Conservation (phyloP, 2,888 invertebrate genomes). For the Leucozona laternaria region DNA sequence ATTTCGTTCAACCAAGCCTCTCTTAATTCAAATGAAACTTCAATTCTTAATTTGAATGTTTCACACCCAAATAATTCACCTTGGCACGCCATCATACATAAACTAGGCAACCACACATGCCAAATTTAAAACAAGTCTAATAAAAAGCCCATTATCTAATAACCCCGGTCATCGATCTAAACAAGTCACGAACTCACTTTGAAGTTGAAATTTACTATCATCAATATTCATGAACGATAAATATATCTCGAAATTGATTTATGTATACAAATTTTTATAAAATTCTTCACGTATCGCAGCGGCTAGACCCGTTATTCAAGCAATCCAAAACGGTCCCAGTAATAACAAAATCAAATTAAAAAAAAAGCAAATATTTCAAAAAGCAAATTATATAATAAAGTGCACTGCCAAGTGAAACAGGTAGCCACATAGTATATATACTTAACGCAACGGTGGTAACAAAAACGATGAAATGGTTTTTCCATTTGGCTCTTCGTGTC, state of each 20-base stretch:
- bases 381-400: conserved; percentile 60
- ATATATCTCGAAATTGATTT: conserved; percentile 25
- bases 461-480: conserved; percentile 19
- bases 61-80: conserved; percentile 20
- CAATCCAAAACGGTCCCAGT: conserved; percentile 50
- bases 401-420: conserved; percentile 51
- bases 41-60: background rate
- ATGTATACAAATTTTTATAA: conserved; percentile 39
- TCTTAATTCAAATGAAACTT: background rate
- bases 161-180: conserved; percentile 34
- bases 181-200: conserved; percentile 26
- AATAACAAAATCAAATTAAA: conserved; percentile 1
- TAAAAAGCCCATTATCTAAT: conserved; percentile 51
- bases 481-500: conserved; percentile 38
- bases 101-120: background rate
- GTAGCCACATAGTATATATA: conserved; percentile 6
- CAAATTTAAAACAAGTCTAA: conserved; percentile 21
- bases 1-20: background rate
- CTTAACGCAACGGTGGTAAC: conserved; percentile 1
- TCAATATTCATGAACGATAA: conserved; percentile 18
- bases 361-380: conserved; percentile 36
- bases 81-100: conserved; percentile 9
- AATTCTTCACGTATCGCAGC: conserved; percentile 53
- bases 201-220: conserved; percentile 35
- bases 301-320: conserved; percentile 65